Evolutionary conservation across 1,140 invertebrate species (phyloP), one percentile per base, ranked within the genome.

Genomic region (Drosophila baimaii): DNA sequence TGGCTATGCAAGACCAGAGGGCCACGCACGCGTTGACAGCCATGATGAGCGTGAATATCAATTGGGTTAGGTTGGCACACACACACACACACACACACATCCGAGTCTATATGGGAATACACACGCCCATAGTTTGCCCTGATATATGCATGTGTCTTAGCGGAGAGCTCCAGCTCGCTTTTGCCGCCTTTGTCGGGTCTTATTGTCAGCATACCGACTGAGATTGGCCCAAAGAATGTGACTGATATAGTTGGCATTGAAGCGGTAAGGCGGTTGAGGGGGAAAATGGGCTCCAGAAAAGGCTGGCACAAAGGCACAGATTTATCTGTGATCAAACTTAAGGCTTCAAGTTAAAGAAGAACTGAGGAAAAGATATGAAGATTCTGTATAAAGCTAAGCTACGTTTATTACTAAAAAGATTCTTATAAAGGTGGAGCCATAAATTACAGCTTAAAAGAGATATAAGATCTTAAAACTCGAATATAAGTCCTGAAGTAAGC

Each of bases 21-120:
- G 83, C 79, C 82, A 86, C 79, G 75, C 82, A 88, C 76, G 76
- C 77, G 76, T 79, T 79, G 77, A 78, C 83, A 79, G 70, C 35
- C 70, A 58, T 66, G 71, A 65, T 47, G 62, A 68, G 54, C 75
- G 63, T 71, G 78, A 76, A 86, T 81, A 71, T 81, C 79, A 86
- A 86, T 76, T 61, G 57, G 71, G 25, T 44, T 43, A 35, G 65
- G 13, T 44, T 37, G 23, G 33, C 15, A 27, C 15, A 27, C 3
- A 0, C n/a, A 17, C 27, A 47, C 13, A 25, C 15, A 47, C 17
- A 9, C 2, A 19, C 27, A 19, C 8, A 19, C 19, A 10, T 2
- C 10, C 6, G 8, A n/a, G n/a, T n/a, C n/a, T 51, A 19, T 51
- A 19, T 31, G 10, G 9, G 56, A 23, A 17, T 3, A 21, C 25